Percentiles rank a stretch among this genome's conserved stretches.
phyloP scores from a whole-genome alignment of 2,888 invertebrate genomes.

The Ommatoiulus sabulosus region DNA sequence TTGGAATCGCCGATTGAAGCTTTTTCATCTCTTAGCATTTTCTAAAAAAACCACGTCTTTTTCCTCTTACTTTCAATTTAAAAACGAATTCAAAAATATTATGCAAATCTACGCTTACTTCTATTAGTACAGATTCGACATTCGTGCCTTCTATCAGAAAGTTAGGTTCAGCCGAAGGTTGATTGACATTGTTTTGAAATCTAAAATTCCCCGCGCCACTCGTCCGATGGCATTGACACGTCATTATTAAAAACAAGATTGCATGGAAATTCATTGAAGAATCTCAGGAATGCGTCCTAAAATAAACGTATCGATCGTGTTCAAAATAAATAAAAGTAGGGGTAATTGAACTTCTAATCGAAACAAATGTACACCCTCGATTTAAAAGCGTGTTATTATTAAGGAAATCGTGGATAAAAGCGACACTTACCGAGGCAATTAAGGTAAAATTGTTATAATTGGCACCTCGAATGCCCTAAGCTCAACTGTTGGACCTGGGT shows the following conservation, averaged over 20 bases:
- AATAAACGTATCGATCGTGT: neutral
- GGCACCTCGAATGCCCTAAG: neutral
- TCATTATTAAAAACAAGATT: neutral
- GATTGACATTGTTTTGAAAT: neutral
- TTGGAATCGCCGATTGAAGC: neutral
- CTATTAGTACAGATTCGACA: neutral
- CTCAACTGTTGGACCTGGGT: neutral
- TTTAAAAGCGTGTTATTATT: neutral
- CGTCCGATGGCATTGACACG: neutral
- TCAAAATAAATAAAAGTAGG: neutral
- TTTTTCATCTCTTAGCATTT: conserved; percentile 9
- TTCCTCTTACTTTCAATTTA: neutral
- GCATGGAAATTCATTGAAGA: neutral
- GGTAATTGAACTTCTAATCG: too few species aligned
- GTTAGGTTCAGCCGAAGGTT: neutral
- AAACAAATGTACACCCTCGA: neutral
- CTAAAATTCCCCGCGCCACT: neutral
- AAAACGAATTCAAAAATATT: neutral
- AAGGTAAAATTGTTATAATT: neutral
- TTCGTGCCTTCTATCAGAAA: neutral
- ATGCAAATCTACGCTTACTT: conserved; percentile 20
- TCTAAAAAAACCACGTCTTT: neutral
- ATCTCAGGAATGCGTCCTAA: neutral
- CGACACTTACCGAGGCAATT: neutral
- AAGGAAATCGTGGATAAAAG: neutral